phyloP scores from a whole-genome alignment of 2,113 vertebrate genomes.

The Malurus melanocephalus region DNA sequence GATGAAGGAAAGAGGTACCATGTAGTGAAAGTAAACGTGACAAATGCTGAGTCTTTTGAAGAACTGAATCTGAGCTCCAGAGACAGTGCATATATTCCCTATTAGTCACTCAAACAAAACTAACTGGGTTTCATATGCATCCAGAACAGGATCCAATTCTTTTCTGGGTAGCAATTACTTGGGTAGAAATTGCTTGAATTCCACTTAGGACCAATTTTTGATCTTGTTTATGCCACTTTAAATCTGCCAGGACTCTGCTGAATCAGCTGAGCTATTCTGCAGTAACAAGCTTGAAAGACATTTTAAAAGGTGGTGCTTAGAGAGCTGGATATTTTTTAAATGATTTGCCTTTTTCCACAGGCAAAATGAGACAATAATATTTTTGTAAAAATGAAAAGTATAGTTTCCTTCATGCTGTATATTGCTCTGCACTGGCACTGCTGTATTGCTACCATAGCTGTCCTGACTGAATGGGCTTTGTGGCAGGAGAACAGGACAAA shows the following conservation, averaged over 20 bases:
- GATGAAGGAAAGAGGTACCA: constrained; percentile 11
- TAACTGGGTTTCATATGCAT: background rate
- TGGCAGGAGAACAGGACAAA: background rate
- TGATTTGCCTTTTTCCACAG: background rate
- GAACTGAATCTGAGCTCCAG: background rate
- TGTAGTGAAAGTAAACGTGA: constrained; percentile 3
- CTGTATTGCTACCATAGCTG: background rate
- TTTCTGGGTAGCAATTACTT: constrained; percentile 2
- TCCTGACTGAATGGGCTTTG: background rate
- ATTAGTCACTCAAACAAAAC: background rate
- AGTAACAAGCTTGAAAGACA: background rate
- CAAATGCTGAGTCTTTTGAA: background rate
- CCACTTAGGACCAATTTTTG: background rate
- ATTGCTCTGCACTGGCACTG: background rate
- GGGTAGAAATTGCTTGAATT: background rate
- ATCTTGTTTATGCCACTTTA: background rate
- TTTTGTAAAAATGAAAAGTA: background rate
- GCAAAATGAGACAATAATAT: background rate
- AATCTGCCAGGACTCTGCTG: background rate
- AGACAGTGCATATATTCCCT: background rate
- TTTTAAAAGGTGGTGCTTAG: background rate
- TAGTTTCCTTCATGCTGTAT: background rate
- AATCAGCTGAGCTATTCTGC: background rate
- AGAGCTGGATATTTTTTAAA: background rate
- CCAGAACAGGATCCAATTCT: background rate